Conservation (phyloP, 1,140 invertebrate species). For the Tetragonula clypearis region DNA sequence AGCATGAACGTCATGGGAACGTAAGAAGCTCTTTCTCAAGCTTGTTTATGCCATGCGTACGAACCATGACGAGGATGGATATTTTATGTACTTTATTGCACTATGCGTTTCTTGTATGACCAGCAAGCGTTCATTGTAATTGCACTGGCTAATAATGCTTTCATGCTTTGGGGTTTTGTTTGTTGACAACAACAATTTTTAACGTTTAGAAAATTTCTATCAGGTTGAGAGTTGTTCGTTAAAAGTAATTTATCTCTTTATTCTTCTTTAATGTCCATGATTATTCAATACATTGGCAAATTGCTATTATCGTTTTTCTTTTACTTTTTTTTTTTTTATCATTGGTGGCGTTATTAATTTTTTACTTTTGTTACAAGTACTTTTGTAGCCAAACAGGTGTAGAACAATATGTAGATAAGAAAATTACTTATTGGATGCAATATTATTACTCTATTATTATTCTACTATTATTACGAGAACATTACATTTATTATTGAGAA, state of each 20-base stretch:
- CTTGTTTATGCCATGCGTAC: conserved; percentile 12
- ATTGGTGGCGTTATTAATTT: too few relatives aligned
- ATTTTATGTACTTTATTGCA: neutral
- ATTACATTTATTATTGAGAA: too few relatives aligned
- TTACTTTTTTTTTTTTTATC: too few relatives aligned
- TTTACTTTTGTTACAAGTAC: too few relatives aligned
- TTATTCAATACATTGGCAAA: too few relatives aligned
- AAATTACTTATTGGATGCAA: too few relatives aligned
- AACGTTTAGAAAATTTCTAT: neutral
- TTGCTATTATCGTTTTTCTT: too few relatives aligned
- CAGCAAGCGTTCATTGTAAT: neutral
- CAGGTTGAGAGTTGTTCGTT: too few relatives aligned
- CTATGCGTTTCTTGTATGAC: neutral
- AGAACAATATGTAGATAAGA: too few relatives aligned
- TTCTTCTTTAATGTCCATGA: neutral
- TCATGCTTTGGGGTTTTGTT: neutral
- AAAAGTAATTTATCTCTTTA: neutral
- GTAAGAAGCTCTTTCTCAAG: conserved; percentile 6
- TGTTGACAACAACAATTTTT: neutral
- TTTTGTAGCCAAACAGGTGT: too few relatives aligned
- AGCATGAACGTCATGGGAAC: neutral
- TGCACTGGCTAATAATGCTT: neutral
- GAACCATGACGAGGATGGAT: neutral
- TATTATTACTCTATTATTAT: too few relatives aligned
- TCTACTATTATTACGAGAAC: too few relatives aligned